These are phyloP conservation scores for Villa cingulata DNA, from an alignment of 2,888 invertebrate species.

Conservation along the genomic window DNA sequence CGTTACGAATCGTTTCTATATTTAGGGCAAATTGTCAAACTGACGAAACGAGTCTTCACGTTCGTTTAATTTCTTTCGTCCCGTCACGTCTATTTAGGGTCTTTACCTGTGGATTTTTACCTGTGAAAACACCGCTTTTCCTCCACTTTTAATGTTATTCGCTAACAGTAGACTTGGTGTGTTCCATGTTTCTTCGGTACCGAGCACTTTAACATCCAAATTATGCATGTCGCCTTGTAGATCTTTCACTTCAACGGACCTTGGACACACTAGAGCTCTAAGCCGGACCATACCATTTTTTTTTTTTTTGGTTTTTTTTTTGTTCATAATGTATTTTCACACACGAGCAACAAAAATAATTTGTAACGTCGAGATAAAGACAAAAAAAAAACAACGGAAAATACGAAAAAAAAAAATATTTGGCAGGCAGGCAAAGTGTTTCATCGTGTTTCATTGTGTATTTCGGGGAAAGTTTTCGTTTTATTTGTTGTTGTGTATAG, in stretches of 20 bases:
- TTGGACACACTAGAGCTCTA: conserved; percentile 38
- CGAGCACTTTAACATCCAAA: conserved; percentile 61
- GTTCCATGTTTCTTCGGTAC: conserved; percentile 77
- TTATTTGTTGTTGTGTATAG: conserved; percentile 18
- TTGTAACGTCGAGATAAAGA: conserved; percentile 15
- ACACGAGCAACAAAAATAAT: conserved; percentile 18
- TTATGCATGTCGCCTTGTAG: conserved; percentile 45
- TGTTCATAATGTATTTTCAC: conserved; percentile 18
- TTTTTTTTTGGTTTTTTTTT: conserved; percentile 16
- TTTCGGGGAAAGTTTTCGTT: too few species aligned
- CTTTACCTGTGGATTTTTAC: too few species aligned
- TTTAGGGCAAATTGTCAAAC: too few species aligned
- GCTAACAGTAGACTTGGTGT: conserved; percentile 70
- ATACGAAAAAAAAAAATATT: neutral
- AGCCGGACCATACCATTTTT: conserved; percentile 19
- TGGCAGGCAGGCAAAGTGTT: conserved; percentile 19
- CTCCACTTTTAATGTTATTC: conserved; percentile 46
- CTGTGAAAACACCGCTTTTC: conserved; percentile 69
- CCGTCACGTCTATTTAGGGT: too few species aligned
- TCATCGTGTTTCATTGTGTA: too few species aligned
- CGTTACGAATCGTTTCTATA: too few species aligned
- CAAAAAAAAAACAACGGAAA: conserved; percentile 18
- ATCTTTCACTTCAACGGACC: conserved; percentile 39
- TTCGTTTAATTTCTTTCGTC: too few species aligned
- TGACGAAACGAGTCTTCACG: too few species aligned